These are phyloP conservation scores for Caenorhabditis inopinata DNA, from an alignment of 1,140 invertebrate genomes.

Conservation along the genomic window DNA sequence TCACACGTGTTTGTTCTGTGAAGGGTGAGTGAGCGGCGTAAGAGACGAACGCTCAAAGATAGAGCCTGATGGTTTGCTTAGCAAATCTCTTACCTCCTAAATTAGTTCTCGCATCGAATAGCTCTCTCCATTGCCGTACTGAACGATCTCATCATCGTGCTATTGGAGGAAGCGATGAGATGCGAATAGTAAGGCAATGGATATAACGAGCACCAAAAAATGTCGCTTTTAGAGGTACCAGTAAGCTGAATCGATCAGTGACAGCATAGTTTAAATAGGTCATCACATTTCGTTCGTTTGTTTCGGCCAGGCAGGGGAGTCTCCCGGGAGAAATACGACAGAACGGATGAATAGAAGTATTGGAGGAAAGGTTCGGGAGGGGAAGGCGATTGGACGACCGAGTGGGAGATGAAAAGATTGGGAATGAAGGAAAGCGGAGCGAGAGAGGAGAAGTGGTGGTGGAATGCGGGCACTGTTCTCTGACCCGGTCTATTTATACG, in stretches of 20 bases:
- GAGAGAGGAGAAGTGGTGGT: background rate
- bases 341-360: background rate
- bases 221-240: background rate
- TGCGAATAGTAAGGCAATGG: slow-evolving; percentile 31
- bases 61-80: slow-evolving; percentile 7
- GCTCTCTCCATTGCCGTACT: slow-evolving; percentile 29
- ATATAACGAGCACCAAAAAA: background rate
- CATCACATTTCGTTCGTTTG: background rate
- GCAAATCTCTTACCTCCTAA: background rate
- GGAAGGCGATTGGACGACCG: background rate
- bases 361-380: background rate
- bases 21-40: background rate
- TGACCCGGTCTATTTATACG: slow-evolving; percentile 28
- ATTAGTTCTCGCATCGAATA: background rate
- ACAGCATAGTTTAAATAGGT: background rate
- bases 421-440: slow-evolving; percentile 5
- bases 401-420: background rate
- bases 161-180: slow-evolving; percentile 16
- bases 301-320: background rate
- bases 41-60: slow-evolving; percentile 18
- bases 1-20: slow-evolving; percentile 28
- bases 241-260: background rate
- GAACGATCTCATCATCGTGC: slow-evolving; percentile 18
- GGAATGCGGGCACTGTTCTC: slow-evolving; percentile 32
- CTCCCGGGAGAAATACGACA: background rate